Evolutionary conservation across 1,140 invertebrate genomes (phyloP).

Genomic region (Apolygus lucorum): DNA sequence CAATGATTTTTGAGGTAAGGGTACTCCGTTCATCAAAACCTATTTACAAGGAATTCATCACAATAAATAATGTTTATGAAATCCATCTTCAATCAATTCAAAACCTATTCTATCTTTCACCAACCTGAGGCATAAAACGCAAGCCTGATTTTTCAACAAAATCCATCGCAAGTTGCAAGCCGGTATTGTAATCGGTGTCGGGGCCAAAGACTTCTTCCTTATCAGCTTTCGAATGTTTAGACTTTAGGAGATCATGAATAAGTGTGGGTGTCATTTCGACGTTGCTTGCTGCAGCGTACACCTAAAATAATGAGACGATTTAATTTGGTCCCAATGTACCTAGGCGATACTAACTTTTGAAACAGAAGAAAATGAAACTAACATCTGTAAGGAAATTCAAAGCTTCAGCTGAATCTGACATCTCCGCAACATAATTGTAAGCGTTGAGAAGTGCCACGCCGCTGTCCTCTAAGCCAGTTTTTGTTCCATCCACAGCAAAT

Average conservation of each 20-base stretch:
- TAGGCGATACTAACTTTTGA: slow-evolving; percentile 26
- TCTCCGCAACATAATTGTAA: slow-evolving; percentile 83
- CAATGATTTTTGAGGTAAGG: slow-evolving; percentile 57
- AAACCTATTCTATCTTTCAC: neutral
- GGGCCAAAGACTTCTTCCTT: slow-evolving; percentile 72
- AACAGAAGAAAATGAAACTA: slow-evolving; percentile 35
- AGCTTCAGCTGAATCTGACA: slow-evolving; percentile 60
- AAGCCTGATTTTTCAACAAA: slow-evolving; percentile 78
- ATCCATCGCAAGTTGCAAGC: slow-evolving; percentile 68
- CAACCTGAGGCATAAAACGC: slow-evolving; percentile 56
- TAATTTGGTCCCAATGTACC: slow-evolving; percentile 33
- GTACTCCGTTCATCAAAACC: slow-evolving; percentile 89
- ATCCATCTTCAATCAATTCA: no score
- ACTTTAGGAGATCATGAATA: slow-evolving; percentile 62
- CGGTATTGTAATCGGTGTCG: slow-evolving; percentile 87
- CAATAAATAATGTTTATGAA: no score
- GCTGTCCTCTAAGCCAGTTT: slow-evolving; percentile 56
- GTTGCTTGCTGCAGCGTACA: slow-evolving; percentile 43
- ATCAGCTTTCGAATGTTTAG: slow-evolving; percentile 56
- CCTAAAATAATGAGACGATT: slow-evolving; percentile 36
- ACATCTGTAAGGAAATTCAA: slow-evolving; percentile 76
- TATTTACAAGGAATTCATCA: slow-evolving; percentile 34
- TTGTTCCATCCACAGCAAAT: slow-evolving; percentile 58
- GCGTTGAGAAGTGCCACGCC: slow-evolving; percentile 82
- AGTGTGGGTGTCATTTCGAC: slow-evolving; percentile 47